Evolutionary conservation across 2,113 vertebrate genomes (phyloP).

Genomic region (Podiceps cristatus): DNA sequence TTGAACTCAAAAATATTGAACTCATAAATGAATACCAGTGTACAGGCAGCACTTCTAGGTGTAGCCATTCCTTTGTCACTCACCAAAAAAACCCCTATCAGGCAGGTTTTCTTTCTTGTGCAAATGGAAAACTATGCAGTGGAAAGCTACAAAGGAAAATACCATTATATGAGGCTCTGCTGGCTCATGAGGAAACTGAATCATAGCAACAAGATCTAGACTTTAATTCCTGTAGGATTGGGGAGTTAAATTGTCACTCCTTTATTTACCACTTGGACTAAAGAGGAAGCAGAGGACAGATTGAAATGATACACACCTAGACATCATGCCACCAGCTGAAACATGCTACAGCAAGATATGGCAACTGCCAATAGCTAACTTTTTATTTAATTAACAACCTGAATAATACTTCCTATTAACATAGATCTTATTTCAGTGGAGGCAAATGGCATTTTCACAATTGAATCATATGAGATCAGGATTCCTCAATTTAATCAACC

Average conservation of each 20-base stretch:
- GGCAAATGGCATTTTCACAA: background rate
- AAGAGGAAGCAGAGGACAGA: background rate
- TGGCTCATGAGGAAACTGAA: background rate
- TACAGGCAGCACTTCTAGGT: background rate
- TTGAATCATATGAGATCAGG: background rate
- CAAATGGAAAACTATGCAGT: background rate
- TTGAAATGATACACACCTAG: background rate
- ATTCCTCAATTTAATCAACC: background rate
- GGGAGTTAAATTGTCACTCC: background rate
- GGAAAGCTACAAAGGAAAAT: background rate
- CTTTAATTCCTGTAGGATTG: background rate
- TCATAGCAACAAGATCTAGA: background rate
- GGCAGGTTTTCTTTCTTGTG: background rate
- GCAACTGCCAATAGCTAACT: background rate
- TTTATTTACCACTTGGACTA: background rate
- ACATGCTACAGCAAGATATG: background rate
- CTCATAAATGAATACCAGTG: background rate
- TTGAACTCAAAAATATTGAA: background rate
- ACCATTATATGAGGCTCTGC: background rate
- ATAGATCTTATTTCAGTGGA: background rate
- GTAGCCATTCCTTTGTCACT: rapidly evolving
- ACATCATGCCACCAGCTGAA: background rate
- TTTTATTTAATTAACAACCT: background rate
- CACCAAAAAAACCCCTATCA: background rate
- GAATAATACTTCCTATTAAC: background rate